A percentile compares a stretch with the other conserved stretches of the same genome.
Evolutionary conservation across 2,113 vertebrate species (phyloP).

Genomic region (Cochlearius cochlearius): DNA sequence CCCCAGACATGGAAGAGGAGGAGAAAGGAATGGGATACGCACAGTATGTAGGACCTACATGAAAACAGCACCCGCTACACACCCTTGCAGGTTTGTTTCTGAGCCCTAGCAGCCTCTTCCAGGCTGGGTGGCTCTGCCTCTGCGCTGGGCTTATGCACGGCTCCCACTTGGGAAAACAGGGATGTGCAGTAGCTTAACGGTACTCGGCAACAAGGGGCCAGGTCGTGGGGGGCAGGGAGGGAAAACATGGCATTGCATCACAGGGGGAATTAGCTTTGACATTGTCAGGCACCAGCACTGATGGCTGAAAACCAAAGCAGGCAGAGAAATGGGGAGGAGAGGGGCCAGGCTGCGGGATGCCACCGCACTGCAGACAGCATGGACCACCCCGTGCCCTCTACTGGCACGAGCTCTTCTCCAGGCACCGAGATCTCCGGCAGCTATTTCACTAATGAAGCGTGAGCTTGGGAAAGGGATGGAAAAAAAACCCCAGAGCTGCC

Average conservation of each 20-base stretch:
- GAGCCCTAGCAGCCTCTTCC: not conserved
- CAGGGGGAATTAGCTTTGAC: constrained; percentile 1
- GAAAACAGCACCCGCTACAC: fast-evolving
- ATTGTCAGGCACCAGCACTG: constrained; percentile 20
- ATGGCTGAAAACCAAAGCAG: constrained; percentile 37
- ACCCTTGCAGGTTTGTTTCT: not conserved
- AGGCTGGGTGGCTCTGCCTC: not conserved
- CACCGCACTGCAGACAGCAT: not conserved
- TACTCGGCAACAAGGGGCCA: not conserved
- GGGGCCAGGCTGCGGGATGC: not conserved
- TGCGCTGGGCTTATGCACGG: fast-evolving
- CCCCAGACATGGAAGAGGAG: not conserved
- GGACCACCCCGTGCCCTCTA: not conserved
- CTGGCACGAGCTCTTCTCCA: not conserved
- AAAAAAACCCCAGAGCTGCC: not conserved
- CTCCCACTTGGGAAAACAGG: not conserved
- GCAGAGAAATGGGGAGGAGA: constrained; percentile 19
- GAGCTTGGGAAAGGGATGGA: not conserved
- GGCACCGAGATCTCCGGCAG: not conserved
- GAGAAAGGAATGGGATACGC: not conserved
- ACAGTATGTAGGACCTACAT: not conserved
- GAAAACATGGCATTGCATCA: not conserved
- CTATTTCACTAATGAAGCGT: not conserved
- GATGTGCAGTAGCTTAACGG: not conserved
- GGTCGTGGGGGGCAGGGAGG: not conserved